Evolutionary conservation across 2,888 invertebrate genomes (phyloP), one percentile per base, ranked within the genome.

Genomic region (Apodemia duryi): DNA sequence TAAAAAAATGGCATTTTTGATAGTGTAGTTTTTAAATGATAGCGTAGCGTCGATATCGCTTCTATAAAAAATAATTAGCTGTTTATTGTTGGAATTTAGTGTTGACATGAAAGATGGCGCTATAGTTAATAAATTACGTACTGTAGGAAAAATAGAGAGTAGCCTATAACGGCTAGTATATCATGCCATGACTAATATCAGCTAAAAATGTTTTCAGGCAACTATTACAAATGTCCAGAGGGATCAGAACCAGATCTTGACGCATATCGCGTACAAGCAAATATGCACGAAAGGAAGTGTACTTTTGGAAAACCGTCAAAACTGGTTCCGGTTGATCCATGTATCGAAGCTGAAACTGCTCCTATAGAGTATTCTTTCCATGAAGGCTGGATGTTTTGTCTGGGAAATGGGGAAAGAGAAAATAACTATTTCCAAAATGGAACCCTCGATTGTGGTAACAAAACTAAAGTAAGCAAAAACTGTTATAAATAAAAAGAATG

Each of bases 301-400:
- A 91, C 91, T 0, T 85, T 71, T 60, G 84, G 83, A 0, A 84
- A 80, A 66, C 71, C 74, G 52, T 84, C 90, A 0, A 77, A 77
- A 28, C 81, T 75, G n/a, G 76, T 91, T 5, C 65, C 81, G 0
- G 75, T 88, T 1, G 91, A 91, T 67, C 86, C 91, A 0, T 91
- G 91, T 64, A 88, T 91, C 46, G 91, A 91, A 75, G 90, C 89
- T n/a, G 91, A 91, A 74, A 77, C 84, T 13, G 89, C 91, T 0
- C 89, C 90, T 0, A 88, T 90, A 66, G 91, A 91, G 69, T 91
- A 86, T 66, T 91, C 91, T 0, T 91, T 88, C 69, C 81, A 86
- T 62, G 91, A 91, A 74, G 91, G 91, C 6, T 91, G 91, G 91
- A 87, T 87, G 88, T 91, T 91, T 71, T 91, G 91, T 67, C 80